Base-by-base conservation (phyloP, 2,888 invertebrate species). In the Schizaphis graminum region DNA sequence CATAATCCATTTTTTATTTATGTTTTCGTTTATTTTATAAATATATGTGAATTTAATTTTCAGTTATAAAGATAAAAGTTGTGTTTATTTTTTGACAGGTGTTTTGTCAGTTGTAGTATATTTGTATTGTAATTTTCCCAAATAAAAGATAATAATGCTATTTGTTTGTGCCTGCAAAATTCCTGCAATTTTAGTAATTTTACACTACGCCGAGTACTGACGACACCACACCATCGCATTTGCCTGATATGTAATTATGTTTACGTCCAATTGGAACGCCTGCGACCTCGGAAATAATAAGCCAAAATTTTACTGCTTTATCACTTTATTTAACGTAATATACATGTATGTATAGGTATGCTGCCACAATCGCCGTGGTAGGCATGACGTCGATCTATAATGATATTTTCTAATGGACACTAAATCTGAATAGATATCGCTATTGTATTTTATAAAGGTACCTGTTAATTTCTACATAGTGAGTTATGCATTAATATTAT, bases 281-380 rank as follows among this genome's bases (percentile, higher is more conserved):
- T 21, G 90, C 16, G 94, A 91, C 91, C 86, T 91, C 86, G 90
- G 11, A 41, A 91, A 91, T 61, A 91, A 90, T 61, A 53, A 90
- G 49, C 56, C 53, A 84, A 91, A 94, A 90, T 94, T 94, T 67
- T n/a, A 90, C 90, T 91, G 35, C 86, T 53, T 94, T 94, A 91
- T 91, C 85, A 85, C 47, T 35, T 77, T 56, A 5, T 77, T 93
- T 44, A 5, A 89, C 49, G 49, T 57, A 47, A 35, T 44, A 57
- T 85, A 85, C 16, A 49, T n/a, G 26, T 85, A 21, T 35, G 16
- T 35, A 35, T 77, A 21, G 77, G 16, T 35, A 35, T 77, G 77
- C 8, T 35, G 35, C 21, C 35, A 21, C 35, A 35, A 57, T 44
- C 10, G 28, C 49, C 26, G 16, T 8, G 10, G 67, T 44, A 24